Evolutionary conservation across 1,140 invertebrate genomes (phyloP).

Genomic region (Pogonus chalceus): DNA sequence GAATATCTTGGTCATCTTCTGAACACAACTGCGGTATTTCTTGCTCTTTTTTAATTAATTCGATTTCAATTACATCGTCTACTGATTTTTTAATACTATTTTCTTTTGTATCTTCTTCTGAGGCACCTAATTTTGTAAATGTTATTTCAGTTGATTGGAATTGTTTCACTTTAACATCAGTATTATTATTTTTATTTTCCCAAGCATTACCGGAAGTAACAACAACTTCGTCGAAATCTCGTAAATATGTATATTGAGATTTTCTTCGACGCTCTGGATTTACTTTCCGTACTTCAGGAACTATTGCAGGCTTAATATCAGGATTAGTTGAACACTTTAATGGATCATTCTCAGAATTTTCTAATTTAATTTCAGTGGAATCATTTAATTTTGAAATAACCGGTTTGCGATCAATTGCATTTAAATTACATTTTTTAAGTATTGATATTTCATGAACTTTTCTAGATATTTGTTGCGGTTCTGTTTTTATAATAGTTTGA

Average conservation of each 20-base stretch:
- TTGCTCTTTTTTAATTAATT: conserved; percentile 32
- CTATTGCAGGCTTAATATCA: background rate
- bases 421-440: conserved; percentile 24
- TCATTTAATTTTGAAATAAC: background rate
- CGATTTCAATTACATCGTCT: conserved; percentile 27
- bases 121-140: conserved; percentile 36
- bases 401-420: background rate
- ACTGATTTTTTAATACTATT: conserved; percentile 26
- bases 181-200: conserved; percentile 35
- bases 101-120: conserved; percentile 21
- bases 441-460: conserved; percentile 28
- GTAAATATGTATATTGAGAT: conserved; percentile 28
- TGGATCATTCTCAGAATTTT: background rate
- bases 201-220: conserved; percentile 8
- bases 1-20: conserved; percentile 39
- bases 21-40: conserved; percentile 28
- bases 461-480: background rate
- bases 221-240: conserved; percentile 32
- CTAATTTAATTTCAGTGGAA: background rate
- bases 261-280: conserved; percentile 25
- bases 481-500: background rate
- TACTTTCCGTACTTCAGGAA: conserved; percentile 1
- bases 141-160: conserved; percentile 32
- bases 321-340: background rate
- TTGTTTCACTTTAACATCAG: conserved; percentile 33